Conservation (phyloP, 1,140 invertebrate species). For the Cecropterus lyciades region DNA sequence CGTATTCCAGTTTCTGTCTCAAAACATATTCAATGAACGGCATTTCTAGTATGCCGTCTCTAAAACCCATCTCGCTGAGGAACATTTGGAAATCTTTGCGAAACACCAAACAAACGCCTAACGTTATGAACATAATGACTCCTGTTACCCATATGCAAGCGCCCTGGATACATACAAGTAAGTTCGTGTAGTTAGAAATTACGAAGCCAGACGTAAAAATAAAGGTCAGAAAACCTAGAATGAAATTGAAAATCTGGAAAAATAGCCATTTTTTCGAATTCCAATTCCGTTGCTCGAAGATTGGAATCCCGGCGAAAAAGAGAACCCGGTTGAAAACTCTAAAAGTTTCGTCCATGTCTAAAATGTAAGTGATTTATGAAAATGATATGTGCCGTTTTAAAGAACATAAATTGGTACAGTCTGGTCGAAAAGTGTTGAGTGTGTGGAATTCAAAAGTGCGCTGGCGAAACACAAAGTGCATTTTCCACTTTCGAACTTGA, state of each 20-base stretch:
- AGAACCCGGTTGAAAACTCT: slow-evolving; percentile 57
- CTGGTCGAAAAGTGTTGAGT: slow-evolving; percentile 32
- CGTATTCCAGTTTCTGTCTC: slow-evolving; percentile 23
- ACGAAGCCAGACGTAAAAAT: slow-evolving; percentile 67
- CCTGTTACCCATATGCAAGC: slow-evolving; percentile 71
- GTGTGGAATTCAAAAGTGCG: too few species aligned
- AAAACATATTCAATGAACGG: slow-evolving; percentile 60
- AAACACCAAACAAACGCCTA: slow-evolving; percentile 62
- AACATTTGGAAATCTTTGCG: slow-evolving; percentile 59
- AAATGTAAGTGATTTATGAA: slow-evolving; percentile 46
- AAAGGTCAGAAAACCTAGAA: slow-evolving; percentile 57
- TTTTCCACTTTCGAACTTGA: too few species aligned
- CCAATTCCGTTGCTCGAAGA: slow-evolving; percentile 63
- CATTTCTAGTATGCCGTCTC: slow-evolving; percentile 60
- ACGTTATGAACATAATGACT: slow-evolving; percentile 68
- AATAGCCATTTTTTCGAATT: slow-evolving; percentile 58
- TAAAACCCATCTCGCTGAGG: slow-evolving; percentile 63
- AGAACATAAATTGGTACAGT: slow-evolving; percentile 45
- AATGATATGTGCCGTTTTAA: slow-evolving; percentile 44
- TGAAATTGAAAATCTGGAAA: slow-evolving; percentile 62
- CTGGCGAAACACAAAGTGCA: too few species aligned
- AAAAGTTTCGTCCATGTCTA: slow-evolving; percentile 64
- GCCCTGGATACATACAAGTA: slow-evolving; percentile 64
- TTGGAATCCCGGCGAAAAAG: slow-evolving; percentile 61
- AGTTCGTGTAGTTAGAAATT: slow-evolving; percentile 47